Conservation (phyloP, 2,113 vertebrate genomes). For the Sus scrofa region DNA sequence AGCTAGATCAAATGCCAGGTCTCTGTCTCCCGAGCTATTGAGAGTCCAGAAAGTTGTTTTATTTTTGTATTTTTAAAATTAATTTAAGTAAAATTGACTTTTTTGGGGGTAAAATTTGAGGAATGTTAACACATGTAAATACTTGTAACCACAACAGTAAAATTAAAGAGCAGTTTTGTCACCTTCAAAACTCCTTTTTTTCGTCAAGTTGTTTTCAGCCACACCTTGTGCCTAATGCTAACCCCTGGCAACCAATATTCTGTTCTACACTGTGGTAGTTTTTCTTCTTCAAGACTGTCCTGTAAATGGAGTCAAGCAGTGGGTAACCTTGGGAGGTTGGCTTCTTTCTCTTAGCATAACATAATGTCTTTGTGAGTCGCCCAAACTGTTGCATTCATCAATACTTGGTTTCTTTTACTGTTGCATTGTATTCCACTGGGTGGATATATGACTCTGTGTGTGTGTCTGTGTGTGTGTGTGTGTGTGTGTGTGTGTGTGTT, state of each 20-base stretch:
- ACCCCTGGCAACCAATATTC: background rate
- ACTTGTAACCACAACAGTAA: background rate
- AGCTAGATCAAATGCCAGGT: background rate
- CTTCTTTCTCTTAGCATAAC: background rate
- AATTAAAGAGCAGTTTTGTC: background rate
- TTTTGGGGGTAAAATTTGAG: background rate
- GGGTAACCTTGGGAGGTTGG: background rate
- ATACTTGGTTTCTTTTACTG: background rate
- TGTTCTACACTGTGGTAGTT: background rate
- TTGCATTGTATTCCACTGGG: background rate
- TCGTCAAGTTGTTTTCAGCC: background rate
- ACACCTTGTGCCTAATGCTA: background rate
- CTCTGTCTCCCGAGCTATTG: background rate
- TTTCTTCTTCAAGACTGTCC: background rate
- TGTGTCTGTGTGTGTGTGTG: too few species aligned
- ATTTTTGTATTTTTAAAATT: constrained; percentile 23
- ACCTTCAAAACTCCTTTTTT: background rate
- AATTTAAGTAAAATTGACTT: background rate
- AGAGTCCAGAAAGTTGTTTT: background rate
- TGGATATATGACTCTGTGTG: background rate
- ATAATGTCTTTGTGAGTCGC: background rate
- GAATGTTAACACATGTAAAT: background rate
- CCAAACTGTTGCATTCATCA: background rate
- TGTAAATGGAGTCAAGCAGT: background rate
- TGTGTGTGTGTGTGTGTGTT: too few species aligned